phyloP scores from a whole-genome alignment of 2,113 vertebrate species.

The Colistium nudipinnis region DNA sequence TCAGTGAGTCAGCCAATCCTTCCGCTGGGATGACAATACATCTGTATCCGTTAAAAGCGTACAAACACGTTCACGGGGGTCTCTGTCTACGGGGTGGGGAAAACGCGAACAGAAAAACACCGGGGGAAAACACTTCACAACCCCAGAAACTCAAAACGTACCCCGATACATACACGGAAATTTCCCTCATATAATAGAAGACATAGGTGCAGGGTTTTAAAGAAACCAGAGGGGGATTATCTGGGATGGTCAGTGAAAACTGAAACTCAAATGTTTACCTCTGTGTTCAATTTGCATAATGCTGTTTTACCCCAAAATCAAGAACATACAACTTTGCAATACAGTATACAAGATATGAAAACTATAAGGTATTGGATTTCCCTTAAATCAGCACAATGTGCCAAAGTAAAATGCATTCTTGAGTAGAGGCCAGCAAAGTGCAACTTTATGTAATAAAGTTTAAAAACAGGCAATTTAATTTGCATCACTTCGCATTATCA shows the following conservation, averaged over 20 bases:
- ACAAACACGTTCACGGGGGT: constrained; percentile 41
- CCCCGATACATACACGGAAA: background rate
- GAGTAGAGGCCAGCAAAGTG: background rate
- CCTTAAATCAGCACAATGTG: background rate
- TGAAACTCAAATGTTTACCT: background rate
- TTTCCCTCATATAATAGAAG: background rate
- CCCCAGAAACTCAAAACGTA: background rate
- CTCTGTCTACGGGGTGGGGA: constrained; percentile 40
- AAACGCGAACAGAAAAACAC: constrained; percentile 34
- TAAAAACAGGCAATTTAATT: too few species aligned
- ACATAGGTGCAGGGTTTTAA: background rate
- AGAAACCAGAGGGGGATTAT: background rate
- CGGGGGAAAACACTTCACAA: background rate
- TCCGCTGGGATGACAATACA: constrained; percentile 64
- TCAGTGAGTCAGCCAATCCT: constrained; percentile 59
- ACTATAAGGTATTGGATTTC: background rate
- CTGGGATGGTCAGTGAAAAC: background rate
- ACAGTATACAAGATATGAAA: too few species aligned
- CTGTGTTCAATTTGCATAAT: background rate
- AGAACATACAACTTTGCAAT: background rate
- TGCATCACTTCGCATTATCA: background rate
- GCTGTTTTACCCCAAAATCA: background rate
- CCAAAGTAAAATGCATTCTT: background rate
- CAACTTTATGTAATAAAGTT: too few species aligned
- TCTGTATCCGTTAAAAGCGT: constrained; percentile 61